Base-by-base conservation (phyloP, 2,888 invertebrate species). In the Clusia tigrina region DNA sequence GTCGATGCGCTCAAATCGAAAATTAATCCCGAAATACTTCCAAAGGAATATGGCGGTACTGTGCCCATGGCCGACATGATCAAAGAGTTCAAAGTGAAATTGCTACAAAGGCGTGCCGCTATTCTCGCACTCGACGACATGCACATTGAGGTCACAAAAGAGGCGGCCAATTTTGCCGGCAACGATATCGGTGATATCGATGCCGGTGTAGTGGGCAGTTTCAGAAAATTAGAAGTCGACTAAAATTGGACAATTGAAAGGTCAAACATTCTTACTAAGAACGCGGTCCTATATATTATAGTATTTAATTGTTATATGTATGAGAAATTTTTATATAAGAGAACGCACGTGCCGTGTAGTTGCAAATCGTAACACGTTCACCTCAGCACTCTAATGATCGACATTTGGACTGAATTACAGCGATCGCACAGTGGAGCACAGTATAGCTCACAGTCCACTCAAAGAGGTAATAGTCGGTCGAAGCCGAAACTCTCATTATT, bases 31-130 rank as follows among this genome's bases (percentile, higher is more conserved):
- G 88, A 89, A 64, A 91, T 94, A 73, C 83, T 95, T 67, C 95
- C 95, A 0, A 90, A 91, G 81, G 95, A 95, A 83, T 95, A 94
- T 77, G 95, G 95, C 9, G 95, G 95, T n/a, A 89, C 89, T 20
- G 87, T 93, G 20, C 92, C 94, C 18, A 83, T 94, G 58, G 86
- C 86, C 25, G 91, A 93, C 58, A 94, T 95, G 92, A 90, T 94
- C 66, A 89, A 90, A 81, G 88, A 88, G 74, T 87, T 93, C 67
- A 92, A 92, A 78, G 83, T 85, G 38, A 87, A 87, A 60, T 82
- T 93, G 52, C 81, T 88, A 63, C 88, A 88, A 67, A 88, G 87
- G 63, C 87, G 91, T 70, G 87, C 89, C 24, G 86, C 88, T 15
- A 84, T 93, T 54, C 81, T 91, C 57, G 89, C 90, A 9, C 83